A percentile compares a stretch with the other conserved stretches of the same genome.
Evolutionary conservation across 2,113 vertebrate species (phyloP).

Genomic region (Neolamprologus ventralis): DNA sequence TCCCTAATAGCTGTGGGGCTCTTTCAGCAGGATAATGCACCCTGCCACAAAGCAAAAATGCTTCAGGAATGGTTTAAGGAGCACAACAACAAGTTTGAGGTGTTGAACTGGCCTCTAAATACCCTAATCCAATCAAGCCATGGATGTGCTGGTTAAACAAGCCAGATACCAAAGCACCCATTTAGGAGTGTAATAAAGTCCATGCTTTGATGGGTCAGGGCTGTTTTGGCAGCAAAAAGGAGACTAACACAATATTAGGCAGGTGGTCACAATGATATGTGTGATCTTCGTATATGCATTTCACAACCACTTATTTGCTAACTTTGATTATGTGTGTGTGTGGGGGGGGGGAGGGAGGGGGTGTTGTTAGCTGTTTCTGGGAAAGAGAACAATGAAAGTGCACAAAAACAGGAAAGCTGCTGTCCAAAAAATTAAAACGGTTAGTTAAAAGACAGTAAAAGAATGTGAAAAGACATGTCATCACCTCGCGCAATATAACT

Average conservation of each 20-base stretch:
- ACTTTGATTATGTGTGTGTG: not conserved
- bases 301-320: not conserved
- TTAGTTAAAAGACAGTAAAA: not conserved
- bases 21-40: not conserved
- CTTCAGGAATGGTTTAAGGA: not conserved
- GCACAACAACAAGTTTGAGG: not conserved
- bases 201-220: not conserved
- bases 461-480: not conserved
- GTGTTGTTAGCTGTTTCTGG: not conserved
- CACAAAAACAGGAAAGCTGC: not conserved
- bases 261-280: not conserved
- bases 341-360: accelerated
- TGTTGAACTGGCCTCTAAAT: not conserved
- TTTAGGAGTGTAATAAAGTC: not conserved
- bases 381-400: not conserved
- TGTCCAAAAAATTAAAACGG: not conserved
- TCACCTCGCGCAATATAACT: not conserved
- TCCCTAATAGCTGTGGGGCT: not conserved
- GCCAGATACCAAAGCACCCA: not conserved
- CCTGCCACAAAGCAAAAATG: not conserved
- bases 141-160: not conserved
- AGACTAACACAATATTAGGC: not conserved
- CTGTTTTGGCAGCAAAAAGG: not conserved
- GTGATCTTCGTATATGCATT: not conserved
- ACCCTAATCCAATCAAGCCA: not conserved